A percentile compares a stretch with the other conserved stretches of the same genome.
phyloP scores from a whole-genome alignment of 2,113 vertebrate genomes.

The Emydura subglobosa region DNA sequence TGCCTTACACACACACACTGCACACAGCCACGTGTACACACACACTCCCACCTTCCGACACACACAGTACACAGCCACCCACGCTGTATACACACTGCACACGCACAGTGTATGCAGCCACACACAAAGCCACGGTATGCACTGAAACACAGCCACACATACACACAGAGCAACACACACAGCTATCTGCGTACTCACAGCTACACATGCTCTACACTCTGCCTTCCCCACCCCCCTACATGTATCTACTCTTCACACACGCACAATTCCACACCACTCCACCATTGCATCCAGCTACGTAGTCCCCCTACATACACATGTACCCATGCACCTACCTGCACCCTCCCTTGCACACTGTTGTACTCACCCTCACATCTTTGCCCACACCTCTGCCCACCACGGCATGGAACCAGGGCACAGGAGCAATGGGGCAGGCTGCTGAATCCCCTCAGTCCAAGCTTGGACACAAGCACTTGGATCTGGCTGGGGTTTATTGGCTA shows the following conservation, averaged over 20 bases:
- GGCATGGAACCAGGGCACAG: neutral
- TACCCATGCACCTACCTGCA: neutral
- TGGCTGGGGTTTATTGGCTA: neutral
- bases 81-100: neutral
- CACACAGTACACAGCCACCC: neutral
- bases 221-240: neutral
- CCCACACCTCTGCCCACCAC: neutral
- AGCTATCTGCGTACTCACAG: neutral
- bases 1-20: neutral
- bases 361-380: neutral
- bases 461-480: neutral
- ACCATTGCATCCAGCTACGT: neutral
- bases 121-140: neutral
- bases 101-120: neutral
- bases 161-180: neutral
- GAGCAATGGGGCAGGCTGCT: neutral
- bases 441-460: neutral
- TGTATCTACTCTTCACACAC: neutral
- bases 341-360: neutral
- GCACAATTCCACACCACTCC: neutral
- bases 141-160: neutral
- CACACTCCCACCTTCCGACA: neutral
- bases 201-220: neutral
- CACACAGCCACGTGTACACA: neutral
- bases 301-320: neutral